Percentiles rank a stretch among this genome's conserved stretches.
phyloP scores from a whole-genome alignment of 37 sponge, comb jelly and placozoan genomes.

The Diacarnus erythraeanus region DNA sequence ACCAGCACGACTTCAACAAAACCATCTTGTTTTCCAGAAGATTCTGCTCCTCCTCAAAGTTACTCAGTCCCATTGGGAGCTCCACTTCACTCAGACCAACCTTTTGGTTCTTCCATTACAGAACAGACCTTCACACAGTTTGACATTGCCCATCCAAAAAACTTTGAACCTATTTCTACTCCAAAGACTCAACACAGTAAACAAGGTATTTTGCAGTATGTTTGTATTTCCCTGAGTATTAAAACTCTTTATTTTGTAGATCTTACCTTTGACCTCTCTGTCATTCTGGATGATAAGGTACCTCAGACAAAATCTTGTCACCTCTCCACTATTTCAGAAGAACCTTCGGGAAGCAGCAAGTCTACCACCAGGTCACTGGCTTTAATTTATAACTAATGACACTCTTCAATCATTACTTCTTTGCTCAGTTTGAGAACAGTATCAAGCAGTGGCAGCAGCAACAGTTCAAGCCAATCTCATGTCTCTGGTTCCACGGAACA shows the following conservation, averaged over 20 bases:
- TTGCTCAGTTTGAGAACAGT: too few relatives aligned
- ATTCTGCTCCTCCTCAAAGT: not conserved
- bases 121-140: slow-evolving; percentile 30
- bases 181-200: not conserved
- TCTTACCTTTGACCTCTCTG: slow-evolving; percentile 24
- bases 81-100: not conserved
- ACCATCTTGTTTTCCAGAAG: not conserved
- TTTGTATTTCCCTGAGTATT: not conserved
- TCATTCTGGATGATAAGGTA: not conserved
- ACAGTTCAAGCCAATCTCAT: not conserved
- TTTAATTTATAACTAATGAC: not conserved
- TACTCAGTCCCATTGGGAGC: not conserved
- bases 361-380: slow-evolving; percentile 2
- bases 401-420: not conserved
- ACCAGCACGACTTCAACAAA: not conserved
- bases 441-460: slow-evolving; percentile 2
- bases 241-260: not conserved
- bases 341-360: slow-evolving; percentile 11
- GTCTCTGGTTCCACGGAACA: not conserved
- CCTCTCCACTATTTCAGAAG: slow-evolving; percentile 46
- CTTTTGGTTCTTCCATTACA: not conserved
- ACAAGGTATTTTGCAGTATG: not conserved
- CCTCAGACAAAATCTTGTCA: not conserved
- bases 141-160: slow-evolving; percentile 7
- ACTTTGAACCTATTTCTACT: slow-evolving; percentile 1